Conservation (phyloP, 2,888 invertebrate genomes). For the Rotaria magnacalcarata region DNA sequence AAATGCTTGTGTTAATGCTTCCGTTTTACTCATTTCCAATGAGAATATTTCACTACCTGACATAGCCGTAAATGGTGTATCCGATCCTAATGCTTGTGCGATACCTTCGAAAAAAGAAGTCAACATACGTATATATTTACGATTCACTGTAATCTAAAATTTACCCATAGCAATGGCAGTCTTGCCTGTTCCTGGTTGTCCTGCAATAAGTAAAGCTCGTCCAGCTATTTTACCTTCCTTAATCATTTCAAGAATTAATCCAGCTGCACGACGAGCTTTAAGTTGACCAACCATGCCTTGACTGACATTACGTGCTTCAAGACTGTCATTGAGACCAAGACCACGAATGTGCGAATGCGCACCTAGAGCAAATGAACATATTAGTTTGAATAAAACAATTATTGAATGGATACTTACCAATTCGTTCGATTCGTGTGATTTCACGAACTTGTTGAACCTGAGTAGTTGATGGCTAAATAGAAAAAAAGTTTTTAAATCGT, state of each 20-base stretch:
- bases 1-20: constrained; percentile 90
- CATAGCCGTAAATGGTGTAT: constrained; percentile 97
- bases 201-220: constrained; percentile 84
- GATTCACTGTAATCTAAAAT: not conserved
- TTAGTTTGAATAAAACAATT: not conserved
- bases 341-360: constrained; percentile 98
- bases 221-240: constrained; percentile 96
- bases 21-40: constrained; percentile 96
- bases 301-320: constrained; percentile 82
- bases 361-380: not conserved
- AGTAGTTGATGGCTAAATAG: constrained; percentile 42
- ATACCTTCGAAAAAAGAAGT: constrained; percentile 60
- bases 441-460: constrained; percentile 45
- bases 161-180: constrained; percentile 93
- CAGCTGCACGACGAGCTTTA: constrained; percentile 85
- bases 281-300: constrained; percentile 92
- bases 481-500: not conserved
- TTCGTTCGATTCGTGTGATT: constrained; percentile 44
- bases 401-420: not conserved
- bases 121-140: not conserved
- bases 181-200: constrained; percentile 90
- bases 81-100: constrained; percentile 82
- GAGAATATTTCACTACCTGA: constrained; percentile 97
- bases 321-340: constrained; percentile 83
- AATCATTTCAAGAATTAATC: constrained; percentile 92